Evolutionary conservation across 2,113 vertebrate species (phyloP), one percentile per base, ranked within the genome.

Genomic region (Monopterus albus): DNA sequence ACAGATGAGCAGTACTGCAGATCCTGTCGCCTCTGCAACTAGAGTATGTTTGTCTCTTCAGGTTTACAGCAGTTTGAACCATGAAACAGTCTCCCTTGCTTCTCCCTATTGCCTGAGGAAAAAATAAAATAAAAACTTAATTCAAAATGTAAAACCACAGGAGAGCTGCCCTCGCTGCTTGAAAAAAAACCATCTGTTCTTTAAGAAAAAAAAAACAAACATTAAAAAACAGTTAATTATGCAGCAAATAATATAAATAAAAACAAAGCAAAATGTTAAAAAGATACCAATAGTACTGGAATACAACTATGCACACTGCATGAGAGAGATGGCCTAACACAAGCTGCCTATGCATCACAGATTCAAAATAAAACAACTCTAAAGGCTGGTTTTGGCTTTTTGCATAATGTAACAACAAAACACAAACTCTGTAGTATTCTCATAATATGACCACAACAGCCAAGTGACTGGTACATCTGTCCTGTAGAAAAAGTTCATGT

Each of bases 71-170:
- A 21, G 18, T 42, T 67, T 68, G 7, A 79, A 51, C 17, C 13
- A 53, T 64, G 42, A 52, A 58, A 78, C 8, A 14, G 0, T 7
- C 7, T 79, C 20, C 33, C 26, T 17, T 61, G 40, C 42, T 64
- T 56, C 25, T 18, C 55, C 17, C 10, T 3, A 15, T 33, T 25
- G 60, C 33, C 65, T 1, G 14, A 58, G 49, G 45, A 45, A 62
- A 40, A 71, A 64, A 38, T 23, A 1, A 46, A 49, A 50, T 31
- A 26, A 38, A 39, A 49, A 18, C 56, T 0, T 3, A 35, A 66
- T 59, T 36, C 42, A 71, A 70, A 74, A 40, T 36, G 42, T 64
- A 51, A 57, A 64, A 52, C 7, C 62, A 14, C 39, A 52, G 56
- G 26, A 23, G 43, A 57, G 26, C 20, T 28, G 26, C 5, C 2